Percentiles rank a stretch among this genome's conserved stretches.
Evolutionary conservation across 2,888 invertebrate genomes (phyloP).

Genomic region (Trimorus sp.): DNA sequence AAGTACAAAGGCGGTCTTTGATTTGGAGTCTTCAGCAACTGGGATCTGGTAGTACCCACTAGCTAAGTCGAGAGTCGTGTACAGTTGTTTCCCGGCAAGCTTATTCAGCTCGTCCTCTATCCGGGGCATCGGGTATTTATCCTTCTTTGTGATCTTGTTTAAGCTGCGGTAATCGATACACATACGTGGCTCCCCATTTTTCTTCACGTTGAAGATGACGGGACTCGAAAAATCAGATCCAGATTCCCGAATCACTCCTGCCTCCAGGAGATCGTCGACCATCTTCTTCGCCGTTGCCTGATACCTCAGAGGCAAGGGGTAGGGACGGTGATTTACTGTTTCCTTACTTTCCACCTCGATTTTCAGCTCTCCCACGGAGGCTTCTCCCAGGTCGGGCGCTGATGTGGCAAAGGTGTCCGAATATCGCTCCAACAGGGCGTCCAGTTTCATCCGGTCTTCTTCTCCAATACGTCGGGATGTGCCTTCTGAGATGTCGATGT

Average conservation of each 20-base stretch:
- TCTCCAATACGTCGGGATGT: too few relatives aligned
- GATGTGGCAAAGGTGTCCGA: not conserved
- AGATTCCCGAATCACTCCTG: not conserved
- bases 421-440: not conserved
- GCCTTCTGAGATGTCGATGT: too few relatives aligned
- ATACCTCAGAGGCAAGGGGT: conserved; percentile 2
- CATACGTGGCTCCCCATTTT: conserved; percentile 58
- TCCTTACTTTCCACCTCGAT: conserved; percentile 9
- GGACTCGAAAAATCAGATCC: conserved; percentile 50
- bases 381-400: not conserved
- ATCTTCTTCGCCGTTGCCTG: not conserved
- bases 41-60: conserved; percentile 75
- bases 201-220: conserved; percentile 55
- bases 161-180: conserved; percentile 71
- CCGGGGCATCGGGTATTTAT: conserved; percentile 74
- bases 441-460: not conserved
- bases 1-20: conserved; percentile 61
- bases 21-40: conserved; percentile 62
- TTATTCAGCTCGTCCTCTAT: conserved; percentile 67
- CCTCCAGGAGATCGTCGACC: conserved; percentile 7
- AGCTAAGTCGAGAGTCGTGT: conserved; percentile 73
- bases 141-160: conserved; percentile 60
- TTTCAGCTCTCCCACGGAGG: not conserved
- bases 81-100: conserved; percentile 72
- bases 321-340: not conserved